Percentiles rank a stretch among this genome's conserved stretches.
phyloP scores from a whole-genome alignment of 1,140 invertebrate genomes.

The Reticulitermes speratus region DNA sequence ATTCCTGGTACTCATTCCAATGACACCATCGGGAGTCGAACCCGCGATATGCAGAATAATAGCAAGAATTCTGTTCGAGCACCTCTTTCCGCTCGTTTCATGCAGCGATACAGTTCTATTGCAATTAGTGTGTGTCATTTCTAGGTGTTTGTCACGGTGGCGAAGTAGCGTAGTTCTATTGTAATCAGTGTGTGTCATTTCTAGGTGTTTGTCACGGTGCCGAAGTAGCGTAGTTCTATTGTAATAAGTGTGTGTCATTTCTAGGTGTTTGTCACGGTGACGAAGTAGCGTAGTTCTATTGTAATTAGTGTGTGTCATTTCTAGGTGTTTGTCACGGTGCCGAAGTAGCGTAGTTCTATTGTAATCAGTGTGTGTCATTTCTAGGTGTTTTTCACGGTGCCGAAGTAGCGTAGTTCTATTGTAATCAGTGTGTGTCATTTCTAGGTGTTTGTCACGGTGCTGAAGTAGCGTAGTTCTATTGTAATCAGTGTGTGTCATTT shows the following conservation, averaged over 20 bases:
- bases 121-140: background rate
- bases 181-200: background rate
- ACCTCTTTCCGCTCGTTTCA: too few species aligned
- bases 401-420: constrained; percentile 20
- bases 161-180: constrained; percentile 20
- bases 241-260: background rate
- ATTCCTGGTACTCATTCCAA: too few species aligned
- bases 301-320: background rate
- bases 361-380: background rate
- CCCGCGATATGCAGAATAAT: too few species aligned
- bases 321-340: constrained; percentile 29
- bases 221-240: constrained; percentile 20
- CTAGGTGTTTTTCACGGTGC: constrained; percentile 28
- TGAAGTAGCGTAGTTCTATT: constrained; percentile 19
- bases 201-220: constrained; percentile 29
- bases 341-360: constrained; percentile 20
- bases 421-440: background rate
- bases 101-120: too few species aligned
- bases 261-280: constrained; percentile 28
- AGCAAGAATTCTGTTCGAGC: too few species aligned
- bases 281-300: constrained; percentile 20
- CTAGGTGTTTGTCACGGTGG: constrained; percentile 28
- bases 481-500: background rate
- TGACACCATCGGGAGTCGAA: too few species aligned
- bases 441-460: constrained; percentile 29